A percentile compares a stretch with the other conserved stretches of the same genome.
Conservation (phyloP, 2,888 invertebrate species). For the Nudaria mundana region DNA sequence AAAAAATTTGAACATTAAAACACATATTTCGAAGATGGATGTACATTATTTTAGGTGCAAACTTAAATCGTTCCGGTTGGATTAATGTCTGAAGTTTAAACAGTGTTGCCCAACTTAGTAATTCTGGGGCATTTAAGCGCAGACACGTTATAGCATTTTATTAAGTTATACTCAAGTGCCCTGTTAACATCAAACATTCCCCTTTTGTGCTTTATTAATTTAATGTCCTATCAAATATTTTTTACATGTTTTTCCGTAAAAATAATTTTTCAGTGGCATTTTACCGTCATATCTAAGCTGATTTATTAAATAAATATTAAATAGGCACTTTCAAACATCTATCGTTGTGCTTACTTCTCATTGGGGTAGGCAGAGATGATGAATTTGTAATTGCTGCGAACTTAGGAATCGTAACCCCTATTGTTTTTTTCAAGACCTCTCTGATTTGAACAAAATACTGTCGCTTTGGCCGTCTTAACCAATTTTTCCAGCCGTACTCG, state of each 20-base stretch:
- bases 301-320: too few relatives aligned
- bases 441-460: too few relatives aligned
- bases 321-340: too few relatives aligned
- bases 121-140: slow-evolving; percentile 35
- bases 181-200: slow-evolving; percentile 23
- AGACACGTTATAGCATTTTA: slow-evolving; percentile 34
- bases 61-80: slow-evolving; percentile 43
- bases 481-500: too few relatives aligned
- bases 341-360: too few relatives aligned
- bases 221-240: too few relatives aligned
- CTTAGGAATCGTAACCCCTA: too few relatives aligned
- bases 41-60: slow-evolving; percentile 39
- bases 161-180: slow-evolving; percentile 28
- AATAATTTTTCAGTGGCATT: background rate
- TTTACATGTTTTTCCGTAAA: background rate
- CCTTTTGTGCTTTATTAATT: slow-evolving; percentile 25
- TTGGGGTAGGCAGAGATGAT: too few relatives aligned
- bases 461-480: too few relatives aligned
- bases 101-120: slow-evolving; percentile 28
- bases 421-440: too few relatives aligned
- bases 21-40: slow-evolving; percentile 22
- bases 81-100: slow-evolving; percentile 44
- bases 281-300: too few relatives aligned
- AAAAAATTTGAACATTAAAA: background rate
- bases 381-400: too few relatives aligned